A percentile compares a stretch with the other conserved stretches of the same genome.
These are phyloP conservation scores for Bradypus variegatus DNA, from an alignment of 2,797 vertebrate species.

Conservation along the genomic window DNA sequence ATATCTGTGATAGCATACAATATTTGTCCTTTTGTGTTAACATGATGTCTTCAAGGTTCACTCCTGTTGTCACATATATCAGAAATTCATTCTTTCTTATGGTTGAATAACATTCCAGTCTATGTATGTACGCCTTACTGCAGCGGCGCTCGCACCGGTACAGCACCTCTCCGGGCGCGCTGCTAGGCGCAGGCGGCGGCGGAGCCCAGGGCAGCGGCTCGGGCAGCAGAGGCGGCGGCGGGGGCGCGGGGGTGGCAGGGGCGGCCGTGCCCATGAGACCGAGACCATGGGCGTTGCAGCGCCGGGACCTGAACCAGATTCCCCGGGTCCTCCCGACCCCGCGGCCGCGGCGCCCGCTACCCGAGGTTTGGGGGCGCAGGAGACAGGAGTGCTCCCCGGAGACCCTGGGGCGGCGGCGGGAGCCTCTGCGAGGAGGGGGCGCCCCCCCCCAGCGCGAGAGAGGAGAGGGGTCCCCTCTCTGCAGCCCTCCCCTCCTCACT, in stretches of 20 bases:
- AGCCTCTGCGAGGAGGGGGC: slow-evolving; percentile 22
- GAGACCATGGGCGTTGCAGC: background rate
- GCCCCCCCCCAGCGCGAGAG: background rate
- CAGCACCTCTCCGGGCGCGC: slow-evolving; percentile 26
- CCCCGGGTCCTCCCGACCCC: background rate
- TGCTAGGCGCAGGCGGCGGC: slow-evolving; percentile 63
- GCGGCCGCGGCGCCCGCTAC: background rate
- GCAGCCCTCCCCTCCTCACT: background rate
- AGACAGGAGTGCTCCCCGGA: background rate
- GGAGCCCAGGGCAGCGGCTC: slow-evolving; percentile 49
- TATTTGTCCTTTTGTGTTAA: too few species aligned
- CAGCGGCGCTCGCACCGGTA: too few species aligned
- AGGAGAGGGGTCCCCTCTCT: slow-evolving; percentile 21
- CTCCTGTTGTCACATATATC: too few species aligned
- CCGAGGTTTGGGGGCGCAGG: slow-evolving; percentile 10
- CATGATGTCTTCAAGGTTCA: too few species aligned
- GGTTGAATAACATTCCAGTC: too few species aligned
- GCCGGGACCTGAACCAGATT: slow-evolving; percentile 35
- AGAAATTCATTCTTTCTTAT: too few species aligned
- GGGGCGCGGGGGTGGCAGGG: slow-evolving; percentile 47
- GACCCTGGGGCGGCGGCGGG: slow-evolving; percentile 9
- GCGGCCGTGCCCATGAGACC: slow-evolving; percentile 46
- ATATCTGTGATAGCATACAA: too few species aligned
- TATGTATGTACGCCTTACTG: background rate
- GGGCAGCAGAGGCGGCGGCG: slow-evolving; percentile 30